Percentiles rank a stretch among this genome's conserved stretches.
Evolutionary conservation across 2,797 vertebrate genomes (phyloP).

Genomic region (Acanthiza pusilla): DNA sequence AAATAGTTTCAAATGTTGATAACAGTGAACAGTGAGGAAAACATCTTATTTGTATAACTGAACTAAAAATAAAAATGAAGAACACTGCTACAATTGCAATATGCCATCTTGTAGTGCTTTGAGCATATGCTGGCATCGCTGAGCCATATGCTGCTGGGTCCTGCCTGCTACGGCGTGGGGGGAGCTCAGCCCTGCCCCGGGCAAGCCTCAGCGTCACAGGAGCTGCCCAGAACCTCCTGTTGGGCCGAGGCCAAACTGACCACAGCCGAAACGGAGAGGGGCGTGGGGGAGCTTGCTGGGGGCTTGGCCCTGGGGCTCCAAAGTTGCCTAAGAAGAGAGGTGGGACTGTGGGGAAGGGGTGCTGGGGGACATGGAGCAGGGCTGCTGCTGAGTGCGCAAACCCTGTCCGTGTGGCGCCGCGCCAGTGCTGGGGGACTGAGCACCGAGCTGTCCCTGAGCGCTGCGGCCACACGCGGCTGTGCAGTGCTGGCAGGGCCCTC

Average conservation of each 20-base stretch:
- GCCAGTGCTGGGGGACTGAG: not conserved
- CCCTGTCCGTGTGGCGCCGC: rapidly evolving
- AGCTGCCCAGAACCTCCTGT: not conserved
- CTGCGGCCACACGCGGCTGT: rapidly evolving
- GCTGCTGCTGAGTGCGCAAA: not conserved
- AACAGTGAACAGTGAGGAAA: slow-evolving; percentile 58
- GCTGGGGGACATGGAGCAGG: not conserved
- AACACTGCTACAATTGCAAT: slow-evolving; percentile 53
- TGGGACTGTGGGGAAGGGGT: rapidly evolving
- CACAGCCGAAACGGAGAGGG: not conserved
- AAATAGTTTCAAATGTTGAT: slow-evolving; percentile 68
- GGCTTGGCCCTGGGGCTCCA: not conserved
- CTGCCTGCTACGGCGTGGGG: not conserved
- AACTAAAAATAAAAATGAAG: slow-evolving; percentile 68
- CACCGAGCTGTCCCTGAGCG: rapidly evolving
- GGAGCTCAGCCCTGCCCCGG: not conserved
- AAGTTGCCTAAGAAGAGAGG: not conserved
- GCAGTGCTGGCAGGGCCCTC: not conserved
- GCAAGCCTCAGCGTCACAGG: not conserved
- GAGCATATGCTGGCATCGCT: slow-evolving; percentile 39
- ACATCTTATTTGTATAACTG: slow-evolving; percentile 53
- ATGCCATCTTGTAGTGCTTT: slow-evolving; percentile 30
- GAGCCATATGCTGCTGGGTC: slow-evolving; percentile 59
- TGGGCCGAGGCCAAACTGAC: not conserved
- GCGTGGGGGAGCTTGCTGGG: rapidly evolving